Evolutionary conservation across 2,113 vertebrate species (phyloP), one percentile per base, ranked within the genome.

Genomic region (Carassius gibelio): DNA sequence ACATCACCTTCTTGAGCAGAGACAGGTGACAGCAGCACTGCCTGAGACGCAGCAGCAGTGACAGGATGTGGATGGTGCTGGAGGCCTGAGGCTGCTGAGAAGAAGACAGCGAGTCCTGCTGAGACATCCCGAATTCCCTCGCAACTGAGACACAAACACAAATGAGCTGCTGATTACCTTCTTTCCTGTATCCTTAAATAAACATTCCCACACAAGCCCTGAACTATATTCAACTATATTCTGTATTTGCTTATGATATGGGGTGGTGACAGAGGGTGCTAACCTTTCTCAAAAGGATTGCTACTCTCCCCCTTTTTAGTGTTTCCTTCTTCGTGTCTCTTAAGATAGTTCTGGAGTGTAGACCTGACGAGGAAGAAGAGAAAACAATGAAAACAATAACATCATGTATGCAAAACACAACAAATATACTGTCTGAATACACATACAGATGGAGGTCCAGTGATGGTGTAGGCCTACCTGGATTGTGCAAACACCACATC

Each of bases 21-120:
- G 98, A 98, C 50, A 96, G 94, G 76, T 99, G 98, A 59, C 97
- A 97, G 94, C 98, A 99, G 89, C 97, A 98, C 90, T 99, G 98
- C 59, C 98, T 94, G 52, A 99, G 96, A 10, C 98, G 94, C 88
- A 99, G 93, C 88, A 99, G 72, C 89, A 98, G 93, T 0, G 98
- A 98, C 89, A 99, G 91, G 83, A 99, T 96, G 8, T 99, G 97
- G 62, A 90, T 93, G 0, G 96, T 94, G 87, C 96, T 97, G 89
- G 96, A 92, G 66, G 90, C 91, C 61, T 87, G 91, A 1, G 93
- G 48, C 48, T 84, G 82, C 85, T 92, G 93, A 75, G 93, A 90
- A 0, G 82, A 75, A 0, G 85, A 10, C 23, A 57, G n/a, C 0
- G 86, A 42, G 30, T 86, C 91, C 13, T 91, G 14, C 86, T 94